Conservation (phyloP, 2,888 invertebrate genomes). For the Protonemura montana region DNA sequence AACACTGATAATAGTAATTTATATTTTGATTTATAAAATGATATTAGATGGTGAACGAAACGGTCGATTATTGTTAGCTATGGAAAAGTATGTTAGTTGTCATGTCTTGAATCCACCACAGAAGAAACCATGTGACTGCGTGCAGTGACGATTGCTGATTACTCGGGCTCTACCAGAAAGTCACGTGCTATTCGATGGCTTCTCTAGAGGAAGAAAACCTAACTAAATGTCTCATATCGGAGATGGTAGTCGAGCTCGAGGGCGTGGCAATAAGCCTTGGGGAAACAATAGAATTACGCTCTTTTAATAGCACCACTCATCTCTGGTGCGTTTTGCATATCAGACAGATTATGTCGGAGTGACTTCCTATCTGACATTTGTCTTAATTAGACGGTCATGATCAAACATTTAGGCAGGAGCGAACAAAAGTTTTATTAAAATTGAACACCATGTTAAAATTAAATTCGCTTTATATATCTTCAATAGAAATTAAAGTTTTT, state of each 20-base stretch:
- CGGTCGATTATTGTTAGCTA: not conserved
- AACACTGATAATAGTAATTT: not conserved
- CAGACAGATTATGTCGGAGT: not conserved
- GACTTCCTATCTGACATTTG: conserved; percentile 26
- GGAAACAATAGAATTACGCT: conserved; percentile 36
- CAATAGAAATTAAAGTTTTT: too few species aligned
- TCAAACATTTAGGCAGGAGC: not conserved
- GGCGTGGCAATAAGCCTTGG: conserved; percentile 22
- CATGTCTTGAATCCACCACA: not conserved
- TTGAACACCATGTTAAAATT: too few species aligned
- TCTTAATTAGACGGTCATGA: conserved; percentile 27
- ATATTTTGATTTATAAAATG: conserved; percentile 9
- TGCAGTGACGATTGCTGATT: not conserved
- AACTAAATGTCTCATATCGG: conserved; percentile 4
- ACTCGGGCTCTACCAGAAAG: not conserved
- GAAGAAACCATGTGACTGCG: not conserved
- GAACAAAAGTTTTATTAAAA: not conserved
- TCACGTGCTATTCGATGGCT: not conserved
- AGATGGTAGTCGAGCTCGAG: not conserved
- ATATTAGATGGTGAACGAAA: not conserved
- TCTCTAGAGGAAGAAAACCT: not conserved
- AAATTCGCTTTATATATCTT: too few species aligned
- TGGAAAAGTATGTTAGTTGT: conserved; percentile 10
- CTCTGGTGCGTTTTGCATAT: conserved; percentile 37
- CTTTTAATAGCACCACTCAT: not conserved